These are phyloP conservation scores for Lepilemur septentrionalis DNA, from an alignment of 2,797 vertebrate genomes.

Conservation along the genomic window DNA sequence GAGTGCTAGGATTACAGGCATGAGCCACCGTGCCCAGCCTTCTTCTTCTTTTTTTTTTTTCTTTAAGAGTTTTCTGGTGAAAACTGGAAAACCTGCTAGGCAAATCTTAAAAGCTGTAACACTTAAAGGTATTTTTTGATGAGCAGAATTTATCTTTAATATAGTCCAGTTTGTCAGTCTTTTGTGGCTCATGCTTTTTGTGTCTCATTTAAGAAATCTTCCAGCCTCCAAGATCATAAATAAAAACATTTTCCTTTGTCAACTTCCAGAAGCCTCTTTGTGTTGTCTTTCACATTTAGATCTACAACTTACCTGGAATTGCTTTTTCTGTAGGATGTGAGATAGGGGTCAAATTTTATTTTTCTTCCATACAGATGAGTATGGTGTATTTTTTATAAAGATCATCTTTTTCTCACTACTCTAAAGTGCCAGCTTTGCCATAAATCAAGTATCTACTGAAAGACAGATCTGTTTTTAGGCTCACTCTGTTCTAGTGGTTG, in stretches of 20 bases:
- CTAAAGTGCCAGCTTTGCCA: neutral
- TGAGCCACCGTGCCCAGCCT: too few relatives aligned
- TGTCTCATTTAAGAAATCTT: neutral
- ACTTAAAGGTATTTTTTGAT: neutral
- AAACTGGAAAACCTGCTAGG: too few relatives aligned
- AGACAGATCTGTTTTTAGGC: neutral
- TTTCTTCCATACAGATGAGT: neutral
- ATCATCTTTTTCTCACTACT: neutral
- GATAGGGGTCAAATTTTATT: neutral
- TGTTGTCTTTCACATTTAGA: neutral
- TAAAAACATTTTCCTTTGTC: neutral
- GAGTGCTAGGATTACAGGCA: too few relatives aligned
- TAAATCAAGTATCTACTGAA: neutral
- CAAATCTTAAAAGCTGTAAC: too few relatives aligned
- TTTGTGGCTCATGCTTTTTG: neutral
- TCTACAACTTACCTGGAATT: neutral
- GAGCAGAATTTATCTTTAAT: neutral
- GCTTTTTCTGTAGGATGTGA: conserved; percentile 4
- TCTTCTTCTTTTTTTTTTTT: too few relatives aligned
- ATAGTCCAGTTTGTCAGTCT: neutral
- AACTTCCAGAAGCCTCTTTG: neutral
- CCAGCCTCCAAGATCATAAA: neutral
- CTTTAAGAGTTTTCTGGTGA: too few relatives aligned
- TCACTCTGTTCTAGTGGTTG: neutral
- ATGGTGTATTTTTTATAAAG: neutral